Conservation (phyloP, 1,140 invertebrate species). For the Drosophila ambigua region DNA sequence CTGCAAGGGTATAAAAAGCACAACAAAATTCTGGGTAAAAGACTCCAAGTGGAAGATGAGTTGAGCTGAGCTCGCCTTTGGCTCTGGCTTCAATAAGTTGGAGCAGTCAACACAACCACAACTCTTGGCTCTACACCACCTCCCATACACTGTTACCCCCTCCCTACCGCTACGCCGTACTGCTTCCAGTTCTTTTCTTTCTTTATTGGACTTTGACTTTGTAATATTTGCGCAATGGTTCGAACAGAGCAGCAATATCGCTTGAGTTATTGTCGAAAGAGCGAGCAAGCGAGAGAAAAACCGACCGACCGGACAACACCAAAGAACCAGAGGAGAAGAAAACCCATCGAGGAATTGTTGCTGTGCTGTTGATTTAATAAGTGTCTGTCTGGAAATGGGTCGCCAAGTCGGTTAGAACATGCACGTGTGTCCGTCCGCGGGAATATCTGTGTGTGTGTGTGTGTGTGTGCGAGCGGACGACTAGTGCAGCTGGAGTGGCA, state of each 20-base stretch:
- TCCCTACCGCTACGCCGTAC: neutral
- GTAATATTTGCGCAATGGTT: conserved; percentile 64
- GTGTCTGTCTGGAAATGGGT: conserved; percentile 49
- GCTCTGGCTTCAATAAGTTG: conserved; percentile 22
- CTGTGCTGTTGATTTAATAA: conserved; percentile 53
- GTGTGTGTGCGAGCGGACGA: neutral
- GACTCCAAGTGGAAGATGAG: conserved; percentile 48
- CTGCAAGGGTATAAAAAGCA: conserved; percentile 14
- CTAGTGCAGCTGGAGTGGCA: conserved; percentile 4
- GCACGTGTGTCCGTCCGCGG: too few relatives aligned
- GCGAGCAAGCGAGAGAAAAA: neutral
- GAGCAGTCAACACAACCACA: conserved; percentile 30
- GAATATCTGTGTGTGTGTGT: neutral
- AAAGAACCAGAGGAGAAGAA: conserved; percentile 3
- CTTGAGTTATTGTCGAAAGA: conserved; percentile 40
- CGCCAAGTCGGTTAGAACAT: conserved; percentile 33
- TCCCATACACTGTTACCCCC: neutral
- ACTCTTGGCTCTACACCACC: conserved; percentile 3
- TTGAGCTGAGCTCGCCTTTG: conserved; percentile 11
- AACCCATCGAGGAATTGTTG: conserved; percentile 41
- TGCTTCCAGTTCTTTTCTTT: conserved; percentile 23
- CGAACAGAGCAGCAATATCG: conserved; percentile 28
- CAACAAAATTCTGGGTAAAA: conserved; percentile 50
- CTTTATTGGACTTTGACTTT: conserved; percentile 62
- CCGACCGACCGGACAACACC: neutral